Evolutionary conservation across 2,113 vertebrate species (phyloP), one percentile per base, ranked within the genome.

Genomic region (Bos javanicus): DNA sequence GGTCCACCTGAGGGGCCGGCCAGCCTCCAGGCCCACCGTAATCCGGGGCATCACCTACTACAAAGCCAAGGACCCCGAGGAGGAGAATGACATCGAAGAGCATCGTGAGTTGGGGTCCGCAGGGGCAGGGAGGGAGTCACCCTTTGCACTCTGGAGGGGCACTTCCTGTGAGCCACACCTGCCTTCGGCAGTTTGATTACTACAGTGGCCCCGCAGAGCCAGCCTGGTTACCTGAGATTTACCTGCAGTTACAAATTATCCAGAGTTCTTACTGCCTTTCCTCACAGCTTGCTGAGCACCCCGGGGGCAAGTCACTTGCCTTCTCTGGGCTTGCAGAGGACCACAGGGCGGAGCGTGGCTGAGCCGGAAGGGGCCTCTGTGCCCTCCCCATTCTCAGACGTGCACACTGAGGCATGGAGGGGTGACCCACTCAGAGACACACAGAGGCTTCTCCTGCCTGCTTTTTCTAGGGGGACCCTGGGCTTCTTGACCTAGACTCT

Each of bases 21-120:
- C 98, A 0, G 99, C 99, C 57, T 98, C 99, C 82, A 99, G 98
- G 90, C 99, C 99, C 90, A 99, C 99, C 52, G 99, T 99, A 67
- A 98, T 99, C 96, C 99, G 99, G 97, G 99, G 99, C 36, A 98
- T 99, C 97, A 99, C 99, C 92, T 99, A 99, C 98, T 99, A 99
- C 97, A 99, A 99, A 98, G 99, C 99, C 14, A 99, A 99, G 96
- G 99, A 99, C 54, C 98, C 99, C 0, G 99, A 99, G 80, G 99
- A 99, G 0, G 99, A 99, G 83, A 99, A 99, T 0, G 99, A 99
- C 86, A 99, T 99, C 0, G 99, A 99, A 81, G 99, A 99, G 60
- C 99, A 99, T 85, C 98, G 99, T 99, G 98, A 99, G 99, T 99
- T 93, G 90, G 64, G 91, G 76, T 84, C 87, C 2, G 28, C 48